A percentile compares a stretch with the other conserved stretches of the same genome.
These are phyloP conservation scores for Auanema freiburgensis DNA, from an alignment of 2,888 invertebrate species.

Conservation along the genomic window DNA sequence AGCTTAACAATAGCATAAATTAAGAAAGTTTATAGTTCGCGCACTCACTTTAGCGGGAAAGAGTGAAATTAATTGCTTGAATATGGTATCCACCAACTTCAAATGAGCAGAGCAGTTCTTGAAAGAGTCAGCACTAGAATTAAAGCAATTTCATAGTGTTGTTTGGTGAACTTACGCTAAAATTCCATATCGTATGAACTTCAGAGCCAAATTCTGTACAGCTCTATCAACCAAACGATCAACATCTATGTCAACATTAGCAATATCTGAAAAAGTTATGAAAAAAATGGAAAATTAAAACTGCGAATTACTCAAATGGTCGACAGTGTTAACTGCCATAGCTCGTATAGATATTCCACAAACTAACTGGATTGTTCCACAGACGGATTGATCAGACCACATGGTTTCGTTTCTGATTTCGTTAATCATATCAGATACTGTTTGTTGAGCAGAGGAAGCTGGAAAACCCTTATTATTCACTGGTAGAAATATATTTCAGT, in stretches of 20 bases:
- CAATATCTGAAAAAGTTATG: constrained; percentile 25
- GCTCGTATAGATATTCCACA: constrained; percentile 33
- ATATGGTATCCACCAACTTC: constrained; percentile 29
- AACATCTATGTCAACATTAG: constrained; percentile 40
- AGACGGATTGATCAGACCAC: constrained; percentile 40
- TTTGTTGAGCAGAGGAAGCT: constrained; percentile 26
- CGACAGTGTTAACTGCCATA: constrained; percentile 33
- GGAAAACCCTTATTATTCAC: constrained; percentile 14
- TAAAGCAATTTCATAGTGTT: not conserved
- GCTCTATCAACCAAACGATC: constrained; percentile 37
- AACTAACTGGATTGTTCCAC: constrained; percentile 39
- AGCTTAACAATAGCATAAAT: too few relatives aligned
- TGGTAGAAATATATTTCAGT: not conserved
- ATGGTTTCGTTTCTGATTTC: constrained; percentile 40
- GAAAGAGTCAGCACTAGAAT: constrained; percentile 28
- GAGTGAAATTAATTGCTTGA: constrained; percentile 31
- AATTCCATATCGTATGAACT: constrained; percentile 34
- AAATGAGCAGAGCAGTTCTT: constrained; percentile 24
- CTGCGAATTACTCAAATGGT: constrained; percentile 28
- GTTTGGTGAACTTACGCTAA: constrained; percentile 16
- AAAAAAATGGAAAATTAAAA: not conserved
- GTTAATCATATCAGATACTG: constrained; percentile 29
- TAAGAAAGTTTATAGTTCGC: too few relatives aligned
- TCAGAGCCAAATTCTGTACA: constrained; percentile 36
- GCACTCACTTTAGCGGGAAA: constrained; percentile 34